Evolutionary conservation across 2,797 vertebrate species (phyloP), one percentile per base, ranked within the genome.

Genomic region (Scomberomorus guttatus): DNA sequence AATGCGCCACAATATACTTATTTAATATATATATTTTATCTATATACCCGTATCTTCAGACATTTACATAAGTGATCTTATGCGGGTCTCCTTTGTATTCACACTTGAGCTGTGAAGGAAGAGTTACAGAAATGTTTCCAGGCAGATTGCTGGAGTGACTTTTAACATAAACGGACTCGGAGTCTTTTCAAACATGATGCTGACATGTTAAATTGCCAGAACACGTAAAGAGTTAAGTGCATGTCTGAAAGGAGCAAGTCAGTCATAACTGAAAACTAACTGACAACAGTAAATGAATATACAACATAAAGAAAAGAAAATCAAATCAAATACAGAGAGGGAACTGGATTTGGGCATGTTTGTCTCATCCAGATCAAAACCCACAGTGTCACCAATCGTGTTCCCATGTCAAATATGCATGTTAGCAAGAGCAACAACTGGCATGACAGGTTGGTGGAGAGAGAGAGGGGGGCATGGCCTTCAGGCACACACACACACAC

Each of bases 351-450:
- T 32, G 14, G 3, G 50, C 0, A 13, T 1, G 62, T 81, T 32
- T 20, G 44, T 20, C 72, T 75, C 58, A 8, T 74, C 72, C 73
- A 48, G 70, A 90, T 88, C 72, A 81, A 77, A 85, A 85, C 68
- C 77, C 79, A 79, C 82, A 42, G 80, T 65, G 77, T 87, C 89
- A 85, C 75, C 79, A 5, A 79, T 72, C 74, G 0, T 9, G 70
- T 76, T 72, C 69, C 66, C 46, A 50, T 86, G 88, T 91, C 80
- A 89, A 82, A 89, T 68, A 85, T 80, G 75, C 82, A 68, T 82
- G 91, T 90, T 90, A 86, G 91, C 84, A 76, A 87, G 90, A 89
- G 90, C 93, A 93, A 93, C 91, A 93, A 93, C 93, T 93, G 91
- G 90, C 93, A 72, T 55, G 90, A 82, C 90, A 94, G 93, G 90